Base-by-base conservation (phyloP, 2,113 vertebrate genomes). In the Ctenodactylus gundi region DNA sequence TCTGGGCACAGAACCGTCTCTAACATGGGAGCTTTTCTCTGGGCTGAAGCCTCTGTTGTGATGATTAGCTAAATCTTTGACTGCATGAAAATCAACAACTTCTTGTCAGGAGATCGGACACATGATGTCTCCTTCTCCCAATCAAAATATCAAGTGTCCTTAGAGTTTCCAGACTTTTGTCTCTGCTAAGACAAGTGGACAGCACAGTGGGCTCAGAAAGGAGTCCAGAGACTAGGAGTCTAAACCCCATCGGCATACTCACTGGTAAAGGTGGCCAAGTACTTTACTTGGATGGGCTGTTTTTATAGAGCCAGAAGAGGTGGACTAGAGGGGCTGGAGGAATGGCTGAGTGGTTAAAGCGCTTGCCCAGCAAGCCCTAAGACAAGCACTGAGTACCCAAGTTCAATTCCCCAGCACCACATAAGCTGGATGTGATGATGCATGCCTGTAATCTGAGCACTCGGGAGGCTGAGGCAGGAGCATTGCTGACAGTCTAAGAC, bases 21-120 rank as follows among this genome's bases (percentile, higher is more conserved):
- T 84, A 44, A 27, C 6, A 34, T 31, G 31, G 36, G 41, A 55
- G n/a, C 11, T 39, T 65, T 29, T 51, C 49, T 53, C 31, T 27
- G 21, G 51, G 51, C 23, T 44, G 25, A 68, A 36, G 1, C 9
- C 31, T 1, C 0, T 11, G 6, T 41, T 44, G 78, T 92, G 3
- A 1, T 46, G 39, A 87, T 10, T 55, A 44, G 83, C 81, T 76
- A 75, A 25, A 44, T 51, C 82, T 87, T 76, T 93, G 20, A 78
- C 57, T 65, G 76, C 76, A 31, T 67, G 75, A 89, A 46, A 55
- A 75, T 81, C 44, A 78, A 78, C 72, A 65, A 80, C 31, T 95
- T 57, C 83, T 34, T 84, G 9, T 82, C 65, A 41, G 60, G 39
- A 85, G 78, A 67, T 57, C 44, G 60, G 53, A 67, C 53, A 27